Conservation (phyloP, 2,113 vertebrate species). For the Raphicerus campestris region DNA sequence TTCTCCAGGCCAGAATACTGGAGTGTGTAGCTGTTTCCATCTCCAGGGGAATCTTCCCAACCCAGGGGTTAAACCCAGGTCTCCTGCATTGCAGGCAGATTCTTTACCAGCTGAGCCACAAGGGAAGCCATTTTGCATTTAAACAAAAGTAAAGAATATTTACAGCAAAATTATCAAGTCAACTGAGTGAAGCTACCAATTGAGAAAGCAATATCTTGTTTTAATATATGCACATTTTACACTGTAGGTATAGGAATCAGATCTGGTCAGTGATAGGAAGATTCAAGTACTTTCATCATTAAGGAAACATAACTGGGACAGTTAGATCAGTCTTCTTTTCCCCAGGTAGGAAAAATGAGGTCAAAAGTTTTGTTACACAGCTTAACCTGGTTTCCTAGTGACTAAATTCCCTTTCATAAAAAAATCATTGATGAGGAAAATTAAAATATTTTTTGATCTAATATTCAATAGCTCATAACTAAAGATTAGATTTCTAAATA, state of each 20-base stretch:
- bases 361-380: not conserved
- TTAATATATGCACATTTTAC: not conserved
- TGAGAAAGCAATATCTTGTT: not conserved
- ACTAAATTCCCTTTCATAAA: not conserved
- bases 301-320: not conserved
- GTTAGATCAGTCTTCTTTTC: not conserved
- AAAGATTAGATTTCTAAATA: not conserved
- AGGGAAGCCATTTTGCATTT: not conserved
- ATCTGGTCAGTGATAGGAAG: not conserved
- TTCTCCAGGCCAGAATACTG: not conserved
- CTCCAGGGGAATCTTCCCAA: not conserved
- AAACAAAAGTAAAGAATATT: not conserved
- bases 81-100: not conserved
- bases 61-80: not conserved
- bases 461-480: not conserved
- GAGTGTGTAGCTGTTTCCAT: not conserved
- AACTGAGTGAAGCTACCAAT: not conserved
- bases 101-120: not conserved
- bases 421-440: not conserved
- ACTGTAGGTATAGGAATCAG: not conserved
- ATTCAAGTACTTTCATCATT: not conserved
- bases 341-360: not conserved
- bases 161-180: not conserved
- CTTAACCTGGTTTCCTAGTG: not conserved
- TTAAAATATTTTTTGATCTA: constrained; percentile 11